Conservation (phyloP, 1,140 invertebrate species). For the Trichonephila clavata region DNA sequence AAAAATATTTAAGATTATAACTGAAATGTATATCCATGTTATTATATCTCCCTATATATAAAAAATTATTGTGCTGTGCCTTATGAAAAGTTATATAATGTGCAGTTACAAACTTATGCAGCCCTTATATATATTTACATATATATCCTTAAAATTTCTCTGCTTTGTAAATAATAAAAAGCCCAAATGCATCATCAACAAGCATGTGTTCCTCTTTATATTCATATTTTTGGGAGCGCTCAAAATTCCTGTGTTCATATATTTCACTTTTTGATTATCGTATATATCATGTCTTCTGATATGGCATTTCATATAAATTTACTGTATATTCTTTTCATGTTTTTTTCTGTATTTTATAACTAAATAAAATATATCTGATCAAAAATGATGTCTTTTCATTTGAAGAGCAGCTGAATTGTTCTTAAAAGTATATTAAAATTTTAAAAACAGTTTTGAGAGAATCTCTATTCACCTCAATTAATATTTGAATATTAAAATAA, state of each 20-base stretch:
- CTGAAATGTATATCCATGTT: not conserved
- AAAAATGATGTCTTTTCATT: not conserved
- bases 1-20: conserved; percentile 4
- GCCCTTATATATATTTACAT: not conserved
- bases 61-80: not conserved
- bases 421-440: not conserved
- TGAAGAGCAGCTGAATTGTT: not conserved
- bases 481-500: too few species aligned
- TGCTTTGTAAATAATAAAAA: conserved; percentile 53
- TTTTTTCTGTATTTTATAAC: conserved; percentile 62
- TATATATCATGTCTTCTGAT: not conserved
- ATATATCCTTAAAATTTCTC: not conserved
- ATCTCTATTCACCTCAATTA: too few species aligned
- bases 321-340: conserved; percentile 63
- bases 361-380: conserved; percentile 45
- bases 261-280: not conserved
- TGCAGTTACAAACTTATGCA: conserved; percentile 6
- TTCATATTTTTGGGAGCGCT: conserved; percentile 14
- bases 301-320: conserved; percentile 52
- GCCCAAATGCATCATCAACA: conserved; percentile 16
- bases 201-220: not conserved
- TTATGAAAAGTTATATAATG: not conserved
- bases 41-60: not conserved
- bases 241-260: conserved; percentile 9
- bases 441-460: too few species aligned